Percentiles rank a stretch among this genome's conserved stretches.
Evolutionary conservation across 2,113 vertebrate genomes (phyloP).

Genomic region (Melanotaenia duboulayi): DNA sequence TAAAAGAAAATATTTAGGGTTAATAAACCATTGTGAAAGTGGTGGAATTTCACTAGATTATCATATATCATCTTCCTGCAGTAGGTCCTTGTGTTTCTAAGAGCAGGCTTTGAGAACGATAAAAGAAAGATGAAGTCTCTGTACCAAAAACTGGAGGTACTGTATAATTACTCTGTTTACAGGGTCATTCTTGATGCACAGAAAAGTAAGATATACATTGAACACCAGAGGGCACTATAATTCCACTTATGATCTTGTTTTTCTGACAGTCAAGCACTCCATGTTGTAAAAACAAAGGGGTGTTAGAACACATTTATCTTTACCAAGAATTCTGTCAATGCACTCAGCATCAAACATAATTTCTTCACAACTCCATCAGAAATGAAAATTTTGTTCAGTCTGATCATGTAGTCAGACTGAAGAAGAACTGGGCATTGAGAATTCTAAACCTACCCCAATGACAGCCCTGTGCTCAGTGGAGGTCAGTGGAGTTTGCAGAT

Average conservation of each 20-base stretch:
- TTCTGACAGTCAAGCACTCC: background rate
- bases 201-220: background rate
- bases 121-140: background rate
- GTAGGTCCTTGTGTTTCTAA: background rate
- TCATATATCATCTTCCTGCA: background rate
- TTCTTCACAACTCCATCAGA: background rate
- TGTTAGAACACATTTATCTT: background rate
- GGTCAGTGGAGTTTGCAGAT: slow-evolving; percentile 53
- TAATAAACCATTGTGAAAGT: background rate
- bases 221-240: slow-evolving; percentile 73
- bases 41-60: background rate
- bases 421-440: slow-evolving; percentile 29
- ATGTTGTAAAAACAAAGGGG: slow-evolving; percentile 35
- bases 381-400: background rate
- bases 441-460: slow-evolving; percentile 35
- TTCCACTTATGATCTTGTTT: slow-evolving; percentile 14
- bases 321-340: background rate
- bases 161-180: background rate
- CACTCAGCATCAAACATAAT: background rate
- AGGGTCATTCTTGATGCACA: background rate
- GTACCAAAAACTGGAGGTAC: background rate
- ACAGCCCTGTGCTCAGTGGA: slow-evolving; percentile 32
- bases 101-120: background rate
- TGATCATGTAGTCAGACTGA: background rate
- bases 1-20: background rate